A percentile compares a stretch with the other conserved stretches of the same genome.
Conservation (phyloP, 64 coral and sea anemone genomes). For the Stichodactyla mertensii region DNA sequence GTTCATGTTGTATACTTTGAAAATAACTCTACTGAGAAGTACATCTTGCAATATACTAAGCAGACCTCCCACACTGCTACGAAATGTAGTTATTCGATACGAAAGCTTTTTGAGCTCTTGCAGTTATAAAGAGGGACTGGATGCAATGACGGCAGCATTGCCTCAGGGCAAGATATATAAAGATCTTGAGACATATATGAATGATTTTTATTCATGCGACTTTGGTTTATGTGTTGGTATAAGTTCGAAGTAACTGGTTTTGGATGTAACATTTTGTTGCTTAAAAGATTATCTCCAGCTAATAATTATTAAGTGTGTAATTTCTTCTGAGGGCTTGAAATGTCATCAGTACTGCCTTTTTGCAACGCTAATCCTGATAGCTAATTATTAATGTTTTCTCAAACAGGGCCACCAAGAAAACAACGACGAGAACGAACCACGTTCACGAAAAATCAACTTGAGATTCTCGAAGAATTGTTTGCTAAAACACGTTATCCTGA, state of each 20-base stretch:
- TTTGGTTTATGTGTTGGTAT: not conserved
- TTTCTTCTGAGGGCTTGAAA: not conserved
- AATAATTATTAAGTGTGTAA: not conserved
- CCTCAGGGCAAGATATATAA: not conserved
- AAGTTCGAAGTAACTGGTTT: not conserved
- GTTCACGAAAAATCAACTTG: slow-evolving; percentile 54
- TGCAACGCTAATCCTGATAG: not conserved
- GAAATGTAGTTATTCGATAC: not conserved
- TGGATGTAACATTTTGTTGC: not conserved
- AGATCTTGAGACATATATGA: not conserved
- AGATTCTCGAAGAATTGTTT: slow-evolving; percentile 57
- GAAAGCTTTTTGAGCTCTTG: slow-evolving; percentile 23
- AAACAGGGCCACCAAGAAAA: slow-evolving; percentile 43
- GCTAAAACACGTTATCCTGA: slow-evolving; percentile 62
- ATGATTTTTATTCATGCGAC: not conserved
- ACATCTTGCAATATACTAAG: not conserved
- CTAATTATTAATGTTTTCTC: not conserved
- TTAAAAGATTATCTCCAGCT: not conserved
- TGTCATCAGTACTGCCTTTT: not conserved
- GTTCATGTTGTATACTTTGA: slow-evolving; percentile 11
- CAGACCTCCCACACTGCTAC: slow-evolving; percentile 15
- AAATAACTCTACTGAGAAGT: not conserved
- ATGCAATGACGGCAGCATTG: not conserved
- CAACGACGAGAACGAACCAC: slow-evolving; percentile 56
- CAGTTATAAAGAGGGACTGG: not conserved